Evolutionary conservation across 2,888 invertebrate species (phyloP), one percentile per base, ranked within the genome.

Genomic region (Xylocampa areola): DNA sequence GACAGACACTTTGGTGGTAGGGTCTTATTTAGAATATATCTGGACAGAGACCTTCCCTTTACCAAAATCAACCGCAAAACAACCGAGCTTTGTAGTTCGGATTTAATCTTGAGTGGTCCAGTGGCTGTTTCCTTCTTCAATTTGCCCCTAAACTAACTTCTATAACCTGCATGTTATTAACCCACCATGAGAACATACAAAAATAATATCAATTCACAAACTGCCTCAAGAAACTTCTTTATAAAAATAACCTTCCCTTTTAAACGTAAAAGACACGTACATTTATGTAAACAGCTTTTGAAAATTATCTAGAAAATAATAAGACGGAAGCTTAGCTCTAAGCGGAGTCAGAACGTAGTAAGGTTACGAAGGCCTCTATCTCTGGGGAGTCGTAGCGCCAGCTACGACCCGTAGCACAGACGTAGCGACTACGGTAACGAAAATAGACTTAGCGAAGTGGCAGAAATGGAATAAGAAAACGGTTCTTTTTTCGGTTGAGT

Each of bases 371-470:
- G 86, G 85, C 80, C 80, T 79, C 70, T 71, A 79, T 83, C 93
- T 88, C 92, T 41, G 41, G 93, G 88, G 92, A 89, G 81, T 82
- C 87, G 91, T 92, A 90, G 90, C 79, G 72, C 69, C 79, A 68
- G 86, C 92, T 91, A 91, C 91, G 87, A 81, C 67, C 79, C 89
- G 91, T 91, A 90, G 89, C 86, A 82, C 77, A 76, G 79, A 76
- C 86, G 89, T 85, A 88, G 88, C 81, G 76, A 70, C 85, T 87
- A 87, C 88, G 83, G 82, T 81, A 86, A 86, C 86, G 81, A 84
- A 80, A 62, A 71, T 81, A 92, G 91, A 88, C 71, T 70, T 87
- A 82, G 63, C 55, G 45, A 67, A 61, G 61, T 65, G 52, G 65
- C 76, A 81, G 81, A 77, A 67, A 17, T 44, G 63, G 41, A 67